phyloP scores from a whole-genome alignment of 2,113 vertebrate species.

The Rhagologus leucostigma region DNA sequence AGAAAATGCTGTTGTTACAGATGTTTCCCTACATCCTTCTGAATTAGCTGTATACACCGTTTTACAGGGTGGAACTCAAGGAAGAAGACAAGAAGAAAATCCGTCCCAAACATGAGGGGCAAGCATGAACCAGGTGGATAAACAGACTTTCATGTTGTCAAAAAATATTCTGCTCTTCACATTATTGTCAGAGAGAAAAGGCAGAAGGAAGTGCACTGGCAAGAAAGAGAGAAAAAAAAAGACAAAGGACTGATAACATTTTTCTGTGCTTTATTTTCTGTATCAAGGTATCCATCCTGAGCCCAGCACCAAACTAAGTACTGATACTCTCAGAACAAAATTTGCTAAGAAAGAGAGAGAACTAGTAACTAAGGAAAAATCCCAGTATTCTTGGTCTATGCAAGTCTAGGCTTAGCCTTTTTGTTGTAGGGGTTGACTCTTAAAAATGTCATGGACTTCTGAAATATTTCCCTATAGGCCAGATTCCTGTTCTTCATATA shows the following conservation, averaged over 20 bases:
- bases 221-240: neutral
- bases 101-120: neutral
- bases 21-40: neutral
- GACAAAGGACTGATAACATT: neutral
- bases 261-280: neutral
- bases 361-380: neutral
- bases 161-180: neutral
- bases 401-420: neutral
- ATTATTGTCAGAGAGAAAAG: neutral
- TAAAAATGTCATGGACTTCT: neutral
- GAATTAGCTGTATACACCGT: neutral
- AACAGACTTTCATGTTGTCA: neutral
- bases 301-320: neutral
- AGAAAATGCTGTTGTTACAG: neutral
- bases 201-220: neutral
- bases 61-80: neutral
- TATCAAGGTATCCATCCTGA: neutral
- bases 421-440: neutral
- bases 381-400: neutral
- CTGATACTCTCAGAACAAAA: neutral
- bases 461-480: neutral
- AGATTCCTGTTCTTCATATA: neutral
- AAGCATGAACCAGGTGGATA: neutral
- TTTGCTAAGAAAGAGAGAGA: neutral
- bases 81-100: neutral